Evolutionary conservation across 1,140 invertebrate genomes (phyloP).

Genomic region (Drosophila sp.): DNA sequence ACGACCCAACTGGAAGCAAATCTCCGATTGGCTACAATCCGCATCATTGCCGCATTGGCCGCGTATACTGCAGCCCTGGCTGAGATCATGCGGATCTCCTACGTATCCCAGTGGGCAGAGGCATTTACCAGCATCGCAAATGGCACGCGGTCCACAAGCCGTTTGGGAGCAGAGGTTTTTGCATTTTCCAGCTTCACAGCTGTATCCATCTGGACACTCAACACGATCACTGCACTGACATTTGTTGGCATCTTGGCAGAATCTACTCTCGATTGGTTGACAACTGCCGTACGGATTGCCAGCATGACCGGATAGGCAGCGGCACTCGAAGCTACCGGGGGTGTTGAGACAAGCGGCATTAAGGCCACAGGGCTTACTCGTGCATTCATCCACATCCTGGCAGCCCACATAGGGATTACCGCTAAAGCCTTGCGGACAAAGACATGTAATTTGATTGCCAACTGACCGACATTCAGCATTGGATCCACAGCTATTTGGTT

Average conservation of each 20-base stretch:
- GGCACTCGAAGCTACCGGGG: conserved; percentile 93
- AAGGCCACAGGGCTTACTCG: conserved; percentile 90
- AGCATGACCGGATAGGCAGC: conserved; percentile 90
- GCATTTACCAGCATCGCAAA: conserved; percentile 91
- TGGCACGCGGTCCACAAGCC: conserved; percentile 91
- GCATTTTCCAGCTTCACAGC: conserved; percentile 88
- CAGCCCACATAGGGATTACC: conserved; percentile 95
- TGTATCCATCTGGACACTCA: conserved; percentile 90
- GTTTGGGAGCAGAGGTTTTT: conserved; percentile 89
- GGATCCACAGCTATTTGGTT: conserved; percentile 88
- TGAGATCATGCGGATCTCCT: conserved; percentile 90
- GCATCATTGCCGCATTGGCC: conserved; percentile 91
- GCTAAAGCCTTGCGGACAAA: conserved; percentile 91
- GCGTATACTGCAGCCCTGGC: conserved; percentile 87
- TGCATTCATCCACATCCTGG: conserved; percentile 93
- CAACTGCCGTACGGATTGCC: conserved; percentile 94
- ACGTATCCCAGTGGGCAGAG: conserved; percentile 90
- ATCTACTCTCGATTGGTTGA: conserved; percentile 86
- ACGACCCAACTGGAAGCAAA: conserved; percentile 92
- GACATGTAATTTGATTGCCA: conserved; percentile 89
- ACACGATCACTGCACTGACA: conserved; percentile 88
- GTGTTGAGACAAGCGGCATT: conserved; percentile 95
- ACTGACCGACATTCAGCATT: conserved; percentile 91
- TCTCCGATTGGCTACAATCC: conserved; percentile 91
- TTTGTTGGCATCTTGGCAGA: conserved; percentile 87